Conservation (phyloP, 2,113 vertebrate species). For the Arothron firmamentum region DNA sequence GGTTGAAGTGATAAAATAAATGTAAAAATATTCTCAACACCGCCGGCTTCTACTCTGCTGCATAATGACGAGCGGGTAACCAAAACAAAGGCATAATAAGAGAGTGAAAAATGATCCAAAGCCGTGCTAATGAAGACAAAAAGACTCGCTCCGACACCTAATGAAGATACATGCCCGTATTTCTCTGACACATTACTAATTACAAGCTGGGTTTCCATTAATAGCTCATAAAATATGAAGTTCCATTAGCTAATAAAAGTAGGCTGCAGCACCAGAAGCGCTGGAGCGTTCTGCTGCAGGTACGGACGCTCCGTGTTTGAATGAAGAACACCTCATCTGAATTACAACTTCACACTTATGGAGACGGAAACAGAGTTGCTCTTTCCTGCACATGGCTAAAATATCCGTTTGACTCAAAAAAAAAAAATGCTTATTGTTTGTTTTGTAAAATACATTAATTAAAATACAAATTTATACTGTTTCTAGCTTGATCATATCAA, state of each 20-base stretch:
- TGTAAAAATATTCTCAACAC: not conserved
- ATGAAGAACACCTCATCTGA: conserved; percentile 35
- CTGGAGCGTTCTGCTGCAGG: conserved; percentile 43
- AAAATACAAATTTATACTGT: no score
- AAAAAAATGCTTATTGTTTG: not conserved
- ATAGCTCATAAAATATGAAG: conserved; percentile 78
- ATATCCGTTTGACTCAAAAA: conserved; percentile 9
- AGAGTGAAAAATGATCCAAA: conserved; percentile 63
- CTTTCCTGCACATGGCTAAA: conserved; percentile 8
- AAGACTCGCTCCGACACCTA: conserved; percentile 62
- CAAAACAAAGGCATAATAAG: conserved; percentile 66
- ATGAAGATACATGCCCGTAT: conserved; percentile 71
- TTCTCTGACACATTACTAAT: conserved; percentile 72
- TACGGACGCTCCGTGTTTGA: conserved; percentile 55
- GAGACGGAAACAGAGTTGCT: conserved; percentile 19
- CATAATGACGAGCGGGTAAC: conserved; percentile 45
- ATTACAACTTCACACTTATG: conserved; percentile 44
- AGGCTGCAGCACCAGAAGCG: conserved; percentile 39
- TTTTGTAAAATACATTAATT: not conserved
- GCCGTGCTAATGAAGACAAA: conserved; percentile 73
- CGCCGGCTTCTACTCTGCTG: conserved; percentile 5
- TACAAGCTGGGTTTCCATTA: conserved; percentile 68
- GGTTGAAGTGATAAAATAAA: not conserved
- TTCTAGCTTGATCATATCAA: no score
- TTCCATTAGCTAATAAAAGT: conserved; percentile 75